These are phyloP conservation scores for Eulemur rufifrons DNA, from an alignment of 2,113 vertebrate genomes.

Conservation along the genomic window DNA sequence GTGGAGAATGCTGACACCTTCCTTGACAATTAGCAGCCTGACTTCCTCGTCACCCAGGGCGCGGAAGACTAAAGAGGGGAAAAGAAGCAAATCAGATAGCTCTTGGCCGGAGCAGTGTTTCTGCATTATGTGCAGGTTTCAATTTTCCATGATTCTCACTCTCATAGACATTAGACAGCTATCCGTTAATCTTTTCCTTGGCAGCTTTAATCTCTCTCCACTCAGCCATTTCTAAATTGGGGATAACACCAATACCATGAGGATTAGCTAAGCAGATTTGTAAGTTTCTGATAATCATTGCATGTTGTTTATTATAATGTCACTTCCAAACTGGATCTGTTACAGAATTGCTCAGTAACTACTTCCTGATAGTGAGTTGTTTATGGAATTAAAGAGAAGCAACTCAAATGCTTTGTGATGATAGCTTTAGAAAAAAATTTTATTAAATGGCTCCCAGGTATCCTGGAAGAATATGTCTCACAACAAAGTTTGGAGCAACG, in stretches of 20 bases:
- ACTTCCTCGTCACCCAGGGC: background rate
- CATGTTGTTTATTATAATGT: background rate
- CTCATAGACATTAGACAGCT: slow-evolving; percentile 43
- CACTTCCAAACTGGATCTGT: background rate
- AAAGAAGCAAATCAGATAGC: background rate
- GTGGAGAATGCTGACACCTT: background rate
- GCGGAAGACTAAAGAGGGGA: background rate
- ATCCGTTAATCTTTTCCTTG: slow-evolving; percentile 58
- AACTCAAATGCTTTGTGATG: background rate
- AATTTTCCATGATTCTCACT: slow-evolving; percentile 23
- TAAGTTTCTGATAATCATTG: background rate
- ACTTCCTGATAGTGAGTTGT: background rate
- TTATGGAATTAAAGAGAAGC: background rate
- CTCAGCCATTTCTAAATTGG: slow-evolving; percentile 60
- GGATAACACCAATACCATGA: slow-evolving; percentile 17
- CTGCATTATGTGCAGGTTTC: slow-evolving; percentile 1
- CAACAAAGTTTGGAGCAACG: background rate
- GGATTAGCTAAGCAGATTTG: slow-evolving; percentile 47
- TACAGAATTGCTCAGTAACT: background rate
- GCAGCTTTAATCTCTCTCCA: slow-evolving; percentile 46
- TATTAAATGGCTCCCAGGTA: background rate
- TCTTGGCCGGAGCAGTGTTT: background rate
- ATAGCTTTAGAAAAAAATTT: background rate
- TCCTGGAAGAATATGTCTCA: background rate
- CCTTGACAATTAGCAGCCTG: background rate